Conservation (phyloP, 2,888 invertebrate species). For the Sinopyrophorus schimmeli region DNA sequence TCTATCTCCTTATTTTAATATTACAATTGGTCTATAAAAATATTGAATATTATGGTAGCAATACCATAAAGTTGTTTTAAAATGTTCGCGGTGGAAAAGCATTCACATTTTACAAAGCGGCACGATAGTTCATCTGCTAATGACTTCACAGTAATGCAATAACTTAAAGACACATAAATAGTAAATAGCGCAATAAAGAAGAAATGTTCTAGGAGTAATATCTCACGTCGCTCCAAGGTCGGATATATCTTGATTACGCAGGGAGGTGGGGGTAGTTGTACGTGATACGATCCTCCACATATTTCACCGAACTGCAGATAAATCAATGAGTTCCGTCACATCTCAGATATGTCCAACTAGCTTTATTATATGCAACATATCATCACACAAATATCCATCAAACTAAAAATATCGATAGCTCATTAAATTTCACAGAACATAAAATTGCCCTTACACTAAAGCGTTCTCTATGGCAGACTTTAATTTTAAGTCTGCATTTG, state of each 20-base stretch:
- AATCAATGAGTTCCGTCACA: constrained; percentile 51
- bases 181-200: constrained; percentile 51
- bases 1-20: no score
- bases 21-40: no score
- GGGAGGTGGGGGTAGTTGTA: constrained; percentile 41
- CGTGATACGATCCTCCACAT: constrained; percentile 53
- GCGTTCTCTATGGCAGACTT: no score
- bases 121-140: constrained; percentile 18
- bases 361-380: constrained; percentile 43
- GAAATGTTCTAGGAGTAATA: constrained; percentile 51
- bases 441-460: no score
- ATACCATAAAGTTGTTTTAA: no score
- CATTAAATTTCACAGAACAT: no score
- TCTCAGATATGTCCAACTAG: constrained; percentile 48
- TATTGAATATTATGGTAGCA: no score
- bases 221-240: constrained; percentile 52
- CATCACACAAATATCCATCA: constrained; percentile 7
- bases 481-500: no score
- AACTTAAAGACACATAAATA: constrained; percentile 51
- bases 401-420: no score
- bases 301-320: constrained; percentile 52
- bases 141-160: constrained; percentile 42
- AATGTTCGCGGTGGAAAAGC: no score
- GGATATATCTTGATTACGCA: constrained; percentile 55
- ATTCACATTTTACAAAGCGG: no score